These are phyloP conservation scores for Glossosoma conforme DNA, from an alignment of 1,140 invertebrate genomes.

Conservation along the genomic window DNA sequence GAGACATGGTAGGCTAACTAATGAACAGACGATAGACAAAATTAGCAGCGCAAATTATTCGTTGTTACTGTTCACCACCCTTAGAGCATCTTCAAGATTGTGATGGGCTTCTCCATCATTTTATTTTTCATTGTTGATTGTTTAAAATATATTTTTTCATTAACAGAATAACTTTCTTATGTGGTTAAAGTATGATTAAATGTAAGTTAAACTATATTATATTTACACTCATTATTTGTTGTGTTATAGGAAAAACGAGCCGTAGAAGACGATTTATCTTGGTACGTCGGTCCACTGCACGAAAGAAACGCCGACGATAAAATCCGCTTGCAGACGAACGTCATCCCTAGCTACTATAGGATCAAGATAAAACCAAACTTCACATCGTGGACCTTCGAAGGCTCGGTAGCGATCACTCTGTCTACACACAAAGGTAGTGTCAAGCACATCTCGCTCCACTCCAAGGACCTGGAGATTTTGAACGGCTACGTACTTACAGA, in stretches of 20 bases:
- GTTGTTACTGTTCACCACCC: no score
- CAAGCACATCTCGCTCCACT: conserved; percentile 59
- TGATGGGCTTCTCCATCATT: no score
- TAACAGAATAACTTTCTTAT: no score
- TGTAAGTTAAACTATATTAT: not conserved
- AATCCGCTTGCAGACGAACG: conserved; percentile 53
- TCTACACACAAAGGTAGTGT: conserved; percentile 38
- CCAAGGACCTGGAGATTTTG: conserved; percentile 55
- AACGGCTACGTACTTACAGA: conserved; percentile 41
- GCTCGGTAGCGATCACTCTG: conserved; percentile 56
- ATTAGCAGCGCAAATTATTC: no score
- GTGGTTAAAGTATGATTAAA: no score
- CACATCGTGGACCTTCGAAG: conserved; percentile 55
- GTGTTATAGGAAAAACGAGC: conserved; percentile 12
- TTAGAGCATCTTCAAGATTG: no score
- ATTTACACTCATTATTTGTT: not conserved
- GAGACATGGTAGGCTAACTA: no score
- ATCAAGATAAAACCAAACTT: conserved; percentile 59
- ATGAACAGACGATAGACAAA: no score
- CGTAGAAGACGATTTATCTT: conserved; percentile 25
- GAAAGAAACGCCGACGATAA: conserved; percentile 16
- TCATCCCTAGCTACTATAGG: conserved; percentile 65
- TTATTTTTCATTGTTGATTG: no score
- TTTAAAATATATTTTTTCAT: no score
- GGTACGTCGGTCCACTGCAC: conserved; percentile 19